Evolutionary conservation across 2,888 invertebrate genomes (phyloP), one percentile per base, ranked within the genome.

Genomic region (Drosophila mulleri): DNA sequence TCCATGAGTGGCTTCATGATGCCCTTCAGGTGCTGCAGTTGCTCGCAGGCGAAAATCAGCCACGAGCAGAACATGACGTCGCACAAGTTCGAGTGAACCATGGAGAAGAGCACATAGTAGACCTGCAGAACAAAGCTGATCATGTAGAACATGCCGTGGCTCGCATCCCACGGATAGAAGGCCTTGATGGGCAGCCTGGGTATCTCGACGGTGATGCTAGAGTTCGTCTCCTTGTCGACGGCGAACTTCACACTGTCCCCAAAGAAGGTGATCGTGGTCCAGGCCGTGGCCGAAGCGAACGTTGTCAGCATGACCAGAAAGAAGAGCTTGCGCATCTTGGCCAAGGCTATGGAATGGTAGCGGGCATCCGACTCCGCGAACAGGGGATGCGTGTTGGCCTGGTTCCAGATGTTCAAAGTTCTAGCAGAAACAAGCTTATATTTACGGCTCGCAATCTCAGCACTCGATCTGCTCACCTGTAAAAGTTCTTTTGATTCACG

Each of bases 1-100:
- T 97, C 97, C 96, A 97, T 97, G 59, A 97, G 93, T 0, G 97
- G 97, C 78, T 96, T 96, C 96, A 97, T 96, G 73, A 97, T 97
- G 53, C 96, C 96, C 91, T 97, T 97, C 44, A 97, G 93, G 91
- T 97, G 97, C 90, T 96, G 96, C 66, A 97, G 93, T 91, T 97
- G 97, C 83, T 97, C 97, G 83, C 97, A 97, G 0, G 97, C 96
- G 87, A 96, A 97, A 68, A 97, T 95, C 78, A 97, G 89, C 96
- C 96, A 97, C 1, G 96, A 97, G 90, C 97, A 97, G 93, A 97
- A 97, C 83, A 97, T 93, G 0, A 96, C 95, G 89, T 97, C 97
- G 88, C 94, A 91, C n/a, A 95, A 91, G 80, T 95, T 95, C 0
- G 94, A 93, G 35, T 95, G 94, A 0, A 94, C 84, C 94, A 96